These are phyloP conservation scores for Diphyllodes magnificus DNA, from an alignment of 2,113 vertebrate species.

Conservation along the genomic window DNA sequence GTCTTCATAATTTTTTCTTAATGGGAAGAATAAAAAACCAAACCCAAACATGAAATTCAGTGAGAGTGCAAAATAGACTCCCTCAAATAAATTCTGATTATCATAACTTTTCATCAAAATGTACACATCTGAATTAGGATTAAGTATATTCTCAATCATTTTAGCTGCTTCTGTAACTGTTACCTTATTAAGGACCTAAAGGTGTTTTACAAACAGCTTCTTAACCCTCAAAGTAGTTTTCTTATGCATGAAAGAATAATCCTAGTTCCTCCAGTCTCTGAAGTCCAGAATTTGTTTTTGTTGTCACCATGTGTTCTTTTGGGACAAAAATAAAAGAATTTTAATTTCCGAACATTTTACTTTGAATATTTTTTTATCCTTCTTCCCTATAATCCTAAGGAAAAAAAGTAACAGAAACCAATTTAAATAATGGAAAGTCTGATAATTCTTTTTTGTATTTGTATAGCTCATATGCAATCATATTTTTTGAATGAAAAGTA, in stretches of 20 bases:
- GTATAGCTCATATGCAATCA: accelerated
- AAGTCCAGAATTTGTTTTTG: not conserved
- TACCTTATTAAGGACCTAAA: not conserved
- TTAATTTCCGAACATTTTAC: not conserved
- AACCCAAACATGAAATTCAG: not conserved
- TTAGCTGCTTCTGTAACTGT: not conserved
- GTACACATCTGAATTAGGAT: not conserved
- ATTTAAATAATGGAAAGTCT: not conserved
- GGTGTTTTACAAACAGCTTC: not conserved
- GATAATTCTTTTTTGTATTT: not conserved
- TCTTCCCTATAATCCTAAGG: not conserved
- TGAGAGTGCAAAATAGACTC: not conserved
- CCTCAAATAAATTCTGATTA: not conserved
- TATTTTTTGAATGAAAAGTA: not conserved
- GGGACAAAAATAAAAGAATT: not conserved
- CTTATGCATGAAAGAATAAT: not conserved
- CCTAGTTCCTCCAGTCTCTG: not conserved
- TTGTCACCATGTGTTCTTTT: not conserved
- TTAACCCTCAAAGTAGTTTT: not conserved
- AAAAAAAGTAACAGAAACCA: not conserved
- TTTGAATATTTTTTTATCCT: not conserved
- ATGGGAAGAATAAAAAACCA: not conserved
- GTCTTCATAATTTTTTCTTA: not conserved
- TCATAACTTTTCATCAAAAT: not conserved
- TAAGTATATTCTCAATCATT: not conserved